Evolutionary conservation across 2,113 vertebrate species (phyloP).

Genomic region (Odontesthes bonariensis): DNA sequence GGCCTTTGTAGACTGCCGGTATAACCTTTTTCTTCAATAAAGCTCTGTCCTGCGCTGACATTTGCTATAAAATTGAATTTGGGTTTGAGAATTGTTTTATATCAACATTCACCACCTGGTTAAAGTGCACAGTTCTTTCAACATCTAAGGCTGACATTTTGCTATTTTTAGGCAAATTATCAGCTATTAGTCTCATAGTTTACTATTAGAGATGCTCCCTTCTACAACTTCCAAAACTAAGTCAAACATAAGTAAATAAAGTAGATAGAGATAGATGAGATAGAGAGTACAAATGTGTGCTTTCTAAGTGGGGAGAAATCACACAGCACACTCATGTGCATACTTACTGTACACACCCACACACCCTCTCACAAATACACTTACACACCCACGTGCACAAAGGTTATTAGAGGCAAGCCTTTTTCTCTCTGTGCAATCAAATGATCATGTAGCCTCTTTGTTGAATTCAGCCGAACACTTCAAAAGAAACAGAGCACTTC

Average conservation of each 20-base stretch:
- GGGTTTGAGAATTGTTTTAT: conserved; percentile 22
- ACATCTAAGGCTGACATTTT: conserved; percentile 21
- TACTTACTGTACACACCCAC: conserved; percentile 6
- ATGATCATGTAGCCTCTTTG: conserved; percentile 15
- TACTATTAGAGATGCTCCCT: not conserved
- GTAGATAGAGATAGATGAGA: not conserved
- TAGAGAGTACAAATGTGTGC: not conserved
- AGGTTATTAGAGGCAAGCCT: conserved; percentile 15
- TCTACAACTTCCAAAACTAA: not conserved
- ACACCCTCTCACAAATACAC: conserved; percentile 21
- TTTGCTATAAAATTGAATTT: conserved; percentile 25
- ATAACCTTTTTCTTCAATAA: conserved; percentile 20
- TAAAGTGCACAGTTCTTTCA: conserved; percentile 6
- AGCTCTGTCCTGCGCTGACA: conserved; percentile 9
- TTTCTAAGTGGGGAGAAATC: conserved; percentile 1
- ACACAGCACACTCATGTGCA: not conserved
- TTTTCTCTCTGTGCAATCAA: conserved; percentile 17
- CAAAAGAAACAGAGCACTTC: conserved; percentile 26
- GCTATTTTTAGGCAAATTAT: conserved; percentile 1
- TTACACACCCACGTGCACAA: conserved; percentile 9
- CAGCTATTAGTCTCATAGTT: not conserved
- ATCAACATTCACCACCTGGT: conserved; percentile 13
- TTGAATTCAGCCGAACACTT: conserved; percentile 32
- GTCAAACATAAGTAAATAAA: not conserved
- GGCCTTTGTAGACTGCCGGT: conserved; percentile 27